Base-by-base conservation (phyloP, 2,113 vertebrate species). In the Salvelinus fontinalis region DNA sequence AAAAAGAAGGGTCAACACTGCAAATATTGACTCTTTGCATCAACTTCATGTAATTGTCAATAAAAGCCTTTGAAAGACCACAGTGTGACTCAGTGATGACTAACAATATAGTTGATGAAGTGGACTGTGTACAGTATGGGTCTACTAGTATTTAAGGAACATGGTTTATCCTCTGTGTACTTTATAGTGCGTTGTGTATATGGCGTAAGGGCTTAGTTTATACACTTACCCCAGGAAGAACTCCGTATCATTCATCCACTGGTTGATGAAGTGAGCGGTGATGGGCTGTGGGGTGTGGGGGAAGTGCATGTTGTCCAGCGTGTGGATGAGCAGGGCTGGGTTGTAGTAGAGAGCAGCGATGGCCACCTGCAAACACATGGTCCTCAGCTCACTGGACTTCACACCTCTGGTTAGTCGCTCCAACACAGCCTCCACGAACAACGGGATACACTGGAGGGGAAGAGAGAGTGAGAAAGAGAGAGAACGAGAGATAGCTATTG, bases 221-320 rank as follows among this genome's bases (percentile, higher is more conserved):
- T 62, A 22, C 0, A 6, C 94, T 87, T 86, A 95, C 97, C 97
- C 97, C 31, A 98, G 91, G 82, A 99, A 99, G 89, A 96, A 97
- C 88, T 99, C 97, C 0, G 97, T 99, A 85, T 99, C 97, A 5
- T 94, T 98, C 95, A 99, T 97, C 97, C 97, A 99, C 86, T 99
- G 97, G 91, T 99, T 99, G 90, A 99, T 94, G 86, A 99, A 99
- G 92, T 97, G 97, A 0, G 95, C 94, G 0, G 97, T 99, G 88
- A 99, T 94, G 16, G 97, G 96, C 62, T 97, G 96, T 0, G 96
- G 93, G 85, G 93, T 96, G 86, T 96, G 95, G 12, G 96, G 95
- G 87, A 99, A 95, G 79, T 94, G 95, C 85, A 97, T 95, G 84
- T 94, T 96, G 79, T 99, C 98, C 75, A 99, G 90, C 0, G 96